Base-by-base conservation (phyloP, 1,140 invertebrate genomes). In the Tetragonula clypearis region DNA sequence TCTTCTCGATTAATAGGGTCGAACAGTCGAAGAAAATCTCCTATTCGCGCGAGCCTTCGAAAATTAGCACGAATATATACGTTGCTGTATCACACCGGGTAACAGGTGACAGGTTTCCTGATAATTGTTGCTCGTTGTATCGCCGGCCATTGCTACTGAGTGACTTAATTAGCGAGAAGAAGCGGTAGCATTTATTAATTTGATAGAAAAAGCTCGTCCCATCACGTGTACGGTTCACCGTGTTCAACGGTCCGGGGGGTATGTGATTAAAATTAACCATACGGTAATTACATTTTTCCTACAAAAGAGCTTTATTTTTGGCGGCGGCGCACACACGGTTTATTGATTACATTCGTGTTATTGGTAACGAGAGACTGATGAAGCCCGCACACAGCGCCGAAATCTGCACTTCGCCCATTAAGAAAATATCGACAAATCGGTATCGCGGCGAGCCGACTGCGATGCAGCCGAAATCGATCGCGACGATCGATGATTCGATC, bases 231-330 rank as follows among this genome's bases (percentile, higher is more conserved):
- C 23, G 41, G 21, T 74, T 53, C 26, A 19, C 53, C 19, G 23
- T 73, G 58, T 53, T 81, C 23, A 60, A 58, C 26, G n/a, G 53
- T 8, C 2, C 35, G 3, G 21, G 21, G 19, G 17, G 3, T 19
- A 30, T 6, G 65, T 77, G 66, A 83, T 83, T 56, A 35, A 77
- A 77, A 83, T 83, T 69, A 83, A 77, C 53, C 30, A 66, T 23
- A 56, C 30, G 30, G 30, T 58, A 66, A 82, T 83, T 77, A 77
- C 55, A 77, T 68, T 77, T 77, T 77, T 77, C 30, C 74, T 83
- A 69, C 56, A 53, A 49, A 49, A 41, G 66, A 58, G 62, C n/a
- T 83, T 69, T 58, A 68, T 83, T 77, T 68, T 83, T 41, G 53
- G 65, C n/a, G 11, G 23, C 30, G 60, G 60, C 23, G 2, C 23